Base-by-base conservation (phyloP, 2,113 vertebrate species). In the Pseudorhombus dupliciocellatus region DNA sequence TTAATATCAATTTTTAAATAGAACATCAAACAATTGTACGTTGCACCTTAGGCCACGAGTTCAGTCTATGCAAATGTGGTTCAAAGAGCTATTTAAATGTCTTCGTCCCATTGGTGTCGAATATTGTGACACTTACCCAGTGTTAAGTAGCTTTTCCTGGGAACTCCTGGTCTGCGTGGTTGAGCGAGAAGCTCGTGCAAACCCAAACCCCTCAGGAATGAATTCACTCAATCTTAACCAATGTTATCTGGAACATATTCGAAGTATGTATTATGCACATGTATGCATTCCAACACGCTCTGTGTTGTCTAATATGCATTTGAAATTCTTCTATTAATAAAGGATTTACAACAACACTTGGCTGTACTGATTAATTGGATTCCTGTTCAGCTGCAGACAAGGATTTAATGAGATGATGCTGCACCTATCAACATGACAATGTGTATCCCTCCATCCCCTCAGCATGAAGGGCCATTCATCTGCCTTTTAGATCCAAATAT, bases 241-340 rank as follows among this genome's bases (percentile, higher is more conserved):
- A 50, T 73, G 61, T 79, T 70, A 83, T 51, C 51, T 69, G 34
- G 21, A 77, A 55, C 15, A 70, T 84, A 2, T 65, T 70, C 11
- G 10, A 79, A 81, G 77, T 68, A 78, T 80, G 30, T 60, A 71
- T 37, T 37, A n/a, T 70, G 28, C 64, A 66, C 40, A 70, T 71
- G 42, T 46, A 46, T 46, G 25, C 30, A 72, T 70, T 75, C 63
- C 30, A 78, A 31, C 62, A 70, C 50, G 51, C 40, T 77, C 54
- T 57, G 48, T n/a, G 8, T 62, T 77, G 67, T 68, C 46, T 68
- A 24, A 54, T 82, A 66, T 85, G 48, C 61, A 70, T 79, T 79
- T 84, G 11, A 78, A 71, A 66, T 64, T 48, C 62, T 73, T 72
- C 20, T 11, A 55, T 70, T 22, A 84, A 89, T n/a, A 84, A 89